Conservation (phyloP, 2,113 vertebrate genomes). For the Origma solitaria region DNA sequence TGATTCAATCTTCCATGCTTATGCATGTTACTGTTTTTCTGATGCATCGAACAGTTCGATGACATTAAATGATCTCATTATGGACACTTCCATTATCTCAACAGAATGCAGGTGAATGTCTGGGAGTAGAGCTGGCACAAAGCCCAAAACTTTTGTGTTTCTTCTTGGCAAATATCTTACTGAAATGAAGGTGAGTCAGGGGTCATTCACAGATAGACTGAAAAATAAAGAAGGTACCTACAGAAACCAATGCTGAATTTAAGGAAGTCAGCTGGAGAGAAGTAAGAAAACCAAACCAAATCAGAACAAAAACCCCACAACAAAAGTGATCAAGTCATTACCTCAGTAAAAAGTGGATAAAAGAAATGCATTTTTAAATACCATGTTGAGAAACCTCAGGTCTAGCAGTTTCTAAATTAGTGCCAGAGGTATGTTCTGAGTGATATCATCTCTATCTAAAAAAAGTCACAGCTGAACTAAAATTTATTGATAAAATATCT, state of each 20-base stretch:
- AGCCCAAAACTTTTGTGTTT: neutral
- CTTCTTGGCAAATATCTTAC: neutral
- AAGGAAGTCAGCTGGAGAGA: neutral
- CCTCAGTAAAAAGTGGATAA: neutral
- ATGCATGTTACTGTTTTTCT: neutral
- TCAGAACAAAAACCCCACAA: fast-evolving
- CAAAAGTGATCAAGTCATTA: neutral
- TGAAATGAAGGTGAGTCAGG: neutral
- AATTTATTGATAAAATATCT: neutral
- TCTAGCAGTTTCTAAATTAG: neutral
- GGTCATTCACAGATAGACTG: neutral
- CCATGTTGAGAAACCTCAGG: neutral
- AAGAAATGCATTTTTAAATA: neutral
- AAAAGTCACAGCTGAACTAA: neutral
- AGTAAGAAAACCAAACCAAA: neutral
- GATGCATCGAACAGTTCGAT: neutral
- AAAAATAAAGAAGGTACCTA: neutral
- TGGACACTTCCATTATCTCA: neutral
- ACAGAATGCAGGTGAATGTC: neutral
- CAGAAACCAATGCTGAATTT: neutral
- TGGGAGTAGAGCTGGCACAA: neutral
- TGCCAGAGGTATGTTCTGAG: neutral
- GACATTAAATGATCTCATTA: neutral
- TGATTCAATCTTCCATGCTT: neutral
- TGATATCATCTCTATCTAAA: neutral